phyloP scores from a whole-genome alignment of 2,888 invertebrate genomes.

The Thyatira batis region DNA sequence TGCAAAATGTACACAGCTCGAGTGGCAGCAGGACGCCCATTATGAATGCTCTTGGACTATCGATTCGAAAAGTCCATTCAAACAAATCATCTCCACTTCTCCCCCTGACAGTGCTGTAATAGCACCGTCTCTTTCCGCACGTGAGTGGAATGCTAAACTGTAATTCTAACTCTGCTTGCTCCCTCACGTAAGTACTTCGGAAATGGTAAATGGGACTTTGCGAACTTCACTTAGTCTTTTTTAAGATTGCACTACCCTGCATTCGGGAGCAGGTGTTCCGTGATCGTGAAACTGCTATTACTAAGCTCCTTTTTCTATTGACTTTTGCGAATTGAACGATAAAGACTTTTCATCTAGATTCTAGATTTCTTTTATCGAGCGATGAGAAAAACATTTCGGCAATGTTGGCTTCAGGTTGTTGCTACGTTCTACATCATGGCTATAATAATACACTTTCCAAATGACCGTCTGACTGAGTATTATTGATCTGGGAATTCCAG shows the following conservation, averaged over 20 bases:
- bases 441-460: conserved; percentile 27
- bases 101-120: conserved; percentile 43
- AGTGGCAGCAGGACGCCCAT: conserved; percentile 40
- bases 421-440: conserved; percentile 17
- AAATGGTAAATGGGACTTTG: conserved; percentile 57
- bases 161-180: conserved; percentile 49
- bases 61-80: conserved; percentile 52
- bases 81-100: conserved; percentile 53
- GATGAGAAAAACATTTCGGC: background rate
- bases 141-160: conserved; percentile 56
- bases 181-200: conserved; percentile 33
- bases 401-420: background rate
- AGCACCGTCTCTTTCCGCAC: conserved; percentile 53
- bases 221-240: conserved; percentile 55
- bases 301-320: conserved; percentile 42
- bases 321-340: conserved; percentile 45
- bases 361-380: background rate
- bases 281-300: conserved; percentile 51
- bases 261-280: conserved; percentile 49
- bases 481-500: conserved; percentile 30
- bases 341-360: conserved; percentile 27
- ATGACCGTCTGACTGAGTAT: conserved; percentile 12
- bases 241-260: conserved; percentile 41
- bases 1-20: conserved; percentile 50
- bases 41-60: conserved; percentile 53